phyloP scores from a whole-genome alignment of 2,113 vertebrate species.

The Gavialis gangeticus region DNA sequence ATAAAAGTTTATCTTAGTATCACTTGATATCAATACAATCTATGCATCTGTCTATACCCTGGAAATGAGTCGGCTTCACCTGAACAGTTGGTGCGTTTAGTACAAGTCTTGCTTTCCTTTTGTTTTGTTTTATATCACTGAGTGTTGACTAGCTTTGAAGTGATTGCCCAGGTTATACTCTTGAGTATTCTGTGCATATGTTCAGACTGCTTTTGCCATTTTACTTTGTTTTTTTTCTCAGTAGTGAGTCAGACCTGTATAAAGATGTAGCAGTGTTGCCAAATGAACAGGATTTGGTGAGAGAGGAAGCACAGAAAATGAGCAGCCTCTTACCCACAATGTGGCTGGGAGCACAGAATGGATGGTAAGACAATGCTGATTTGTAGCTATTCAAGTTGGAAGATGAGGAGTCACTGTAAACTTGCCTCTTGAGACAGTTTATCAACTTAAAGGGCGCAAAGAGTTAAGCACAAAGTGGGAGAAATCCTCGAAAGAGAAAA shows the following conservation, averaged over 20 bases:
- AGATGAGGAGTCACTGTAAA: not conserved
- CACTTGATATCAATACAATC: too few species aligned
- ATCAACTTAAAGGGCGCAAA: not conserved
- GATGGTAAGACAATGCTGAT: constrained; percentile 84
- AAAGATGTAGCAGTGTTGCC: constrained; percentile 88
- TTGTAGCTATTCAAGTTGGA: not conserved
- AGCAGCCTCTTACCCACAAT: constrained; percentile 96
- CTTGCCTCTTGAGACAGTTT: not conserved
- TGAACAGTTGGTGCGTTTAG: not conserved
- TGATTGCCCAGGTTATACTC: not conserved
- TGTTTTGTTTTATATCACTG: not conserved
- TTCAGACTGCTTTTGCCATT: constrained; percentile 19
- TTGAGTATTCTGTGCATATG: not conserved
- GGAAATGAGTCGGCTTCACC: not conserved
- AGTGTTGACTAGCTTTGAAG: not conserved
- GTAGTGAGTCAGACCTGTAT: constrained; percentile 88
- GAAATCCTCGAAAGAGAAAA: not conserved
- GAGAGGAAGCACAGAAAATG: constrained; percentile 98
- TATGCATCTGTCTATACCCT: too few species aligned
- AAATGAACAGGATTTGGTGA: constrained; percentile 92
- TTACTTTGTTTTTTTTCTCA: not conserved
- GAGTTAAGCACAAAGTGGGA: not conserved
- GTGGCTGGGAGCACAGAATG: constrained; percentile 98
- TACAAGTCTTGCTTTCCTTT: not conserved
- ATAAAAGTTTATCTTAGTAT: too few species aligned